Conservation (phyloP, 2,888 invertebrate genomes). For the Sepiola atlantica region DNA sequence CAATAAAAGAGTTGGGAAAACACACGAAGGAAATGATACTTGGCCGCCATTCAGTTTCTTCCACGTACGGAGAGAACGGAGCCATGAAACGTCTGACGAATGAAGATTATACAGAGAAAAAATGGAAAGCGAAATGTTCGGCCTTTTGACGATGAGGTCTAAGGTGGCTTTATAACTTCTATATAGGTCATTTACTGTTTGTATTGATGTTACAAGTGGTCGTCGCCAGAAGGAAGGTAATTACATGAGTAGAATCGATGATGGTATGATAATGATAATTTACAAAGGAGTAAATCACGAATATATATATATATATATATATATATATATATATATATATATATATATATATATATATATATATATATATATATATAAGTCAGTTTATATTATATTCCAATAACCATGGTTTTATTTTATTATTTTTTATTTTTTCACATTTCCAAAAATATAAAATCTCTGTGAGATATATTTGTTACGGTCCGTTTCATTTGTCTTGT, state of each 20-base stretch:
- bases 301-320: not conserved
- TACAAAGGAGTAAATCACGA: too few species aligned
- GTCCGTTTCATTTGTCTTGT: too few species aligned
- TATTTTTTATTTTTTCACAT: too few species aligned
- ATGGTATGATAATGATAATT: not conserved
- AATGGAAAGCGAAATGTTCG: not conserved
- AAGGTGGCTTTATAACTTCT: not conserved
- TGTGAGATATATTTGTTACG: too few species aligned
- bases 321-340: not conserved
- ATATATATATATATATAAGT: too few species aligned
- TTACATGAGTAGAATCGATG: not conserved
- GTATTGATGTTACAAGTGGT: not conserved
- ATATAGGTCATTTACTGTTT: not conserved
- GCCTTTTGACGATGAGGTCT: not conserved
- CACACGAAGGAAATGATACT: not conserved
- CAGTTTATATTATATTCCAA: too few species aligned
- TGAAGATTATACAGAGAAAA: not conserved
- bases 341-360: too few species aligned
- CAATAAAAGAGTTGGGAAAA: not conserved
- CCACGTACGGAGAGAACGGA: not conserved
- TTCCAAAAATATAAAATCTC: too few species aligned
- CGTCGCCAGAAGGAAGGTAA: not conserved
- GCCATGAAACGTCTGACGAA: not conserved
- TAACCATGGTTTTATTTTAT: too few species aligned
- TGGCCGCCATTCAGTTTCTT: not conserved